These are phyloP conservation scores for Lepidocolaptes lacrymiger DNA, from an alignment of 2,797 vertebrate genomes.

Conservation along the genomic window DNA sequence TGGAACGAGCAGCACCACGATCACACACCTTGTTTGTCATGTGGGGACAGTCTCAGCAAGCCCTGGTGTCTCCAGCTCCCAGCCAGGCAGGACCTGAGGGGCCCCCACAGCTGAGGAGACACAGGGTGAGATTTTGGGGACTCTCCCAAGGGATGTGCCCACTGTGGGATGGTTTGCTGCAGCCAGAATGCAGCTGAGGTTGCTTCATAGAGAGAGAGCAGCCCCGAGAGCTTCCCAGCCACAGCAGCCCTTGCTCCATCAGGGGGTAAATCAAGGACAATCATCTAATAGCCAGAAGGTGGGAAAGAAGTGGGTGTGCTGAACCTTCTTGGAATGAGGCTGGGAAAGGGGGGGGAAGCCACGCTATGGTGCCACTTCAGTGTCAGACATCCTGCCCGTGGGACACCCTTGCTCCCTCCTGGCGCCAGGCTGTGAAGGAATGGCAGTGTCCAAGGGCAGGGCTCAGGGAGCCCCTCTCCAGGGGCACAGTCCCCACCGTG, in stretches of 20 bases:
- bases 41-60: not conserved
- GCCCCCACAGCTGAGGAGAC: not conserved
- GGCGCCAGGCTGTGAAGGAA: not conserved
- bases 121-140: not conserved
- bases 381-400: not conserved
- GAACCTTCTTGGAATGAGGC: not conserved
- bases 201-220: not conserved
- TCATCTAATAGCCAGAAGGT: not conserved
- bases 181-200: not conserved
- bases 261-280: not conserved
- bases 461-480: not conserved
- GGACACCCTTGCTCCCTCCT: not conserved
- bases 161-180: not conserved
- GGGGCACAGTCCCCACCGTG: accelerated
- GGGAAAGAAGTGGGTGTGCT: not conserved
- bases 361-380: not conserved
- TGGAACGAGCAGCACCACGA: accelerated
- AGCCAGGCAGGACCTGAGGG: not conserved
- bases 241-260: not conserved
- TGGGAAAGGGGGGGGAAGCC: not conserved
- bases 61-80: not conserved
- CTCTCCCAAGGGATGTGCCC: not conserved
- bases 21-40: accelerated
- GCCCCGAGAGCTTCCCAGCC: not conserved
- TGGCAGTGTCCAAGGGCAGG: accelerated